These are phyloP conservation scores for Heliothis virescens DNA, from an alignment of 1,140 invertebrate species.

Conservation along the genomic window DNA sequence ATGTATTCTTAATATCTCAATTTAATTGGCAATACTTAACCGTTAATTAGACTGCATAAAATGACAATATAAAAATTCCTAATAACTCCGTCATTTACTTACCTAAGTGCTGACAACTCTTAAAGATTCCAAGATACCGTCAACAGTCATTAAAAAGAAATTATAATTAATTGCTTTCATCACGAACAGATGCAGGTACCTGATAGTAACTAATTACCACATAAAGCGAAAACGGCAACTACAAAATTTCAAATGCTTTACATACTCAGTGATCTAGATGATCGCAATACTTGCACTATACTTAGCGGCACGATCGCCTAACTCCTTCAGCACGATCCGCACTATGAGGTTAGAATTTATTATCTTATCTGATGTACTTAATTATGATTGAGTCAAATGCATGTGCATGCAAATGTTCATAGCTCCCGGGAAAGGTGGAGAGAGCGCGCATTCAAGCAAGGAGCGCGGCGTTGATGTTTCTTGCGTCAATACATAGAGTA, in stretches of 20 bases:
- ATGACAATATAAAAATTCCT: background rate
- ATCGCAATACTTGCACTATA: slow-evolving; percentile 41
- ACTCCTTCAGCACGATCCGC: slow-evolving; percentile 51
- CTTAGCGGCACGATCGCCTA: slow-evolving; percentile 50
- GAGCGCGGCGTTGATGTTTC: slow-evolving; percentile 69
- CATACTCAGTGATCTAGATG: slow-evolving; percentile 66
- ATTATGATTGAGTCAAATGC: slow-evolving; percentile 73
- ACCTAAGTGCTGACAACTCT: background rate
- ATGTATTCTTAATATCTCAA: too few species aligned
- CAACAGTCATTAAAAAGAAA: slow-evolving; percentile 34
- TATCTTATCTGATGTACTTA: slow-evolving; percentile 76
- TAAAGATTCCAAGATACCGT: background rate
- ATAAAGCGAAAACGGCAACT: slow-evolving; percentile 21
- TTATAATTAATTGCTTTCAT: slow-evolving; percentile 24
- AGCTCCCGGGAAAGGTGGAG: slow-evolving; percentile 77
- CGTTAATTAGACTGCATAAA: too few species aligned
- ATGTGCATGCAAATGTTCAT: slow-evolving; percentile 80
- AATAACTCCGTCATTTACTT: background rate
- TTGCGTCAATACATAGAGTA: slow-evolving; percentile 65
- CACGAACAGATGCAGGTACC: slow-evolving; percentile 23
- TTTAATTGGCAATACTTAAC: too few species aligned
- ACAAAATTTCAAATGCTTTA: slow-evolving; percentile 62
- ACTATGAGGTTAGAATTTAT: slow-evolving; percentile 65
- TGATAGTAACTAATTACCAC: slow-evolving; percentile 11
- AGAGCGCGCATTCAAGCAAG: slow-evolving; percentile 75